Conservation (phyloP, 2,113 vertebrate genomes). For the Acanthisitta chloris region DNA sequence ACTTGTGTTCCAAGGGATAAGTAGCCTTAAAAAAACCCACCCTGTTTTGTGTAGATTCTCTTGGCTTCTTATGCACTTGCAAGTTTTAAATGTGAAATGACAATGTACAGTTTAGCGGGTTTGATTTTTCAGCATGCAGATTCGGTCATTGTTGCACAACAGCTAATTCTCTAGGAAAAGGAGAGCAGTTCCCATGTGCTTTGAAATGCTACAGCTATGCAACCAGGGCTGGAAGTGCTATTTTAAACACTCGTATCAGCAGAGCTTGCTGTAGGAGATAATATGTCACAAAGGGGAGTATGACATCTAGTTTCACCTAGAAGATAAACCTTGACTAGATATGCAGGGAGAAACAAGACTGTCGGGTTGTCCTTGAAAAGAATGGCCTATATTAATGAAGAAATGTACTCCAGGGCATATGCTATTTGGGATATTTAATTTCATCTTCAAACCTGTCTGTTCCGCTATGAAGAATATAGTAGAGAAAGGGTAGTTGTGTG, state of each 20-base stretch:
- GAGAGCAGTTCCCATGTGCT: conserved; percentile 22
- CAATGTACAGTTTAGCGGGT: background rate
- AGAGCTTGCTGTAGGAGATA: conserved; percentile 60
- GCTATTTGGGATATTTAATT: conserved; percentile 46
- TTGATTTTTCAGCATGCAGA: background rate
- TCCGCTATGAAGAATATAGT: background rate
- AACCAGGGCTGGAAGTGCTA: conserved; percentile 23
- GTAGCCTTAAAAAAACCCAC: background rate
- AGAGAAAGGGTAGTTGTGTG: background rate
- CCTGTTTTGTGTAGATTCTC: background rate
- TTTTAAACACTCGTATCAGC: conserved; percentile 64
- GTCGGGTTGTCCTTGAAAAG: conserved; percentile 53
- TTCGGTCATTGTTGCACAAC: background rate
- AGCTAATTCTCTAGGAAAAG: background rate
- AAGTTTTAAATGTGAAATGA: background rate
- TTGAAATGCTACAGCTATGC: conserved; percentile 40
- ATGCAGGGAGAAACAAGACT: conserved; percentile 49
- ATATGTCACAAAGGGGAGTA: conserved; percentile 59
- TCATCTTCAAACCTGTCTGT: background rate
- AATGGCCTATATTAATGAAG: conserved; percentile 53
- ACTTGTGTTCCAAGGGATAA: background rate
- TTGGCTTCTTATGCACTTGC: background rate
- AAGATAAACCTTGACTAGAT: conserved; percentile 60
- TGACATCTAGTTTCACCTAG: conserved; percentile 63
- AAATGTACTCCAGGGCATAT: conserved; percentile 40